These are phyloP conservation scores for Drosophila orosa DNA, from an alignment of 1,140 invertebrate species.

Conservation along the genomic window DNA sequence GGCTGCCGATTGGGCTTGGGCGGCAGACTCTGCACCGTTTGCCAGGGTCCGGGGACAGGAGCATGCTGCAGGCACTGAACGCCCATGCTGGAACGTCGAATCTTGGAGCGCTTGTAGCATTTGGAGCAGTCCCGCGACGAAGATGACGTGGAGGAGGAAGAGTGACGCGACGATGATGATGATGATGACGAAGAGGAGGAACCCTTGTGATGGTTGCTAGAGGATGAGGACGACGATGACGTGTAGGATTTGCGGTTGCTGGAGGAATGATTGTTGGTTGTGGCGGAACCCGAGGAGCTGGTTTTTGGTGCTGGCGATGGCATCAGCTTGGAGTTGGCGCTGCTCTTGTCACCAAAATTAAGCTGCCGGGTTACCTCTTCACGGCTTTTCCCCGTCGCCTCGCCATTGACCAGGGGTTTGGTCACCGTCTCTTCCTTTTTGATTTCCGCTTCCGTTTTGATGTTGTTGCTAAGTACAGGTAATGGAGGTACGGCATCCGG, in stretches of 20 bases:
- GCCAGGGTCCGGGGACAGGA: conserved; percentile 57
- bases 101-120: conserved; percentile 87
- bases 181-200: conserved; percentile 48
- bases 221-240: conserved; percentile 63
- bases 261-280: conserved; percentile 63
- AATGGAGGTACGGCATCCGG: background rate
- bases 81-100: conserved; percentile 87
- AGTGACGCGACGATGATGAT: conserved; percentile 61
- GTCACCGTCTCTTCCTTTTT: conserved; percentile 48
- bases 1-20: conserved; percentile 72
- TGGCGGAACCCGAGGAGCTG: conserved; percentile 22
- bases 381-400: conserved; percentile 61
- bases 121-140: conserved; percentile 85
- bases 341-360: conserved; percentile 50
- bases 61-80: conserved; percentile 85
- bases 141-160: conserved; percentile 60
- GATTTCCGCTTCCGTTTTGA: conserved; percentile 62
- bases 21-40: conserved; percentile 78
- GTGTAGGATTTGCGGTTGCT: conserved; percentile 58
- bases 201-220: conserved; percentile 60
- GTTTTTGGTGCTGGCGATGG: conserved; percentile 72
- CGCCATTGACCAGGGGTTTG: conserved; percentile 55
- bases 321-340: conserved; percentile 59
- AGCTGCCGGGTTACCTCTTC: conserved; percentile 77
- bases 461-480: conserved; percentile 37